phyloP scores from a whole-genome alignment of 2,888 invertebrate species.

The Rhopalosiphum nymphaeae region DNA sequence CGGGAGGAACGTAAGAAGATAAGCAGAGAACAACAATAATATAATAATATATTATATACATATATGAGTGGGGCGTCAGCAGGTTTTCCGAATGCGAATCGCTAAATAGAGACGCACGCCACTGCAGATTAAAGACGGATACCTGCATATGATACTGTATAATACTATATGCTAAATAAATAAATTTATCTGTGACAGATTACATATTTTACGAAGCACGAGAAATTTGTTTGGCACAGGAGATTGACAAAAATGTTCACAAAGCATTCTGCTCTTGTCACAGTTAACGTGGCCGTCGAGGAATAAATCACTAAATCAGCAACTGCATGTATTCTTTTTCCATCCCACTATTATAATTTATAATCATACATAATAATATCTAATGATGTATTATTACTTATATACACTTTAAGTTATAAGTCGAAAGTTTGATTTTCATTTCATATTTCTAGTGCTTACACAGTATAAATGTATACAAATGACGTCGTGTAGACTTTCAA shows the following conservation, averaged over 20 bases:
- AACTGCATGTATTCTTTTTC: not conserved
- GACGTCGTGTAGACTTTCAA: not conserved
- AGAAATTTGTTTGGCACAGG: not conserved
- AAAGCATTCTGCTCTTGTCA: not conserved
- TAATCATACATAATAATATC: not conserved
- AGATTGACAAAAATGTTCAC: not conserved
- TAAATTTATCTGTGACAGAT: not conserved
- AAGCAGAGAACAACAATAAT: not conserved
- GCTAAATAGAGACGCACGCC: not conserved
- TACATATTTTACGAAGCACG: not conserved
- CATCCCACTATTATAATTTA: not conserved
- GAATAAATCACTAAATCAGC: not conserved
- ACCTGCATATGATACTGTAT: not conserved
- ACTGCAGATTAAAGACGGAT: not conserved
- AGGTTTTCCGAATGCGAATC: not conserved
- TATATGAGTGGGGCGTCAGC: not conserved
- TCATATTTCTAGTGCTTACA: not conserved
- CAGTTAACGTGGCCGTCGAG: not conserved
- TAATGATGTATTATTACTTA: not conserved
- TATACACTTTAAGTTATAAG: not conserved
- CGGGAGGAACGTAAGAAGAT: not conserved
- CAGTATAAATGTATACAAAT: not conserved
- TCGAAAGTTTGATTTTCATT: not conserved
- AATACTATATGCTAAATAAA: too few species aligned
- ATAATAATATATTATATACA: not conserved